Conservation (phyloP, 2,888 invertebrate genomes). For the Hemicrepidius hirtus region DNA sequence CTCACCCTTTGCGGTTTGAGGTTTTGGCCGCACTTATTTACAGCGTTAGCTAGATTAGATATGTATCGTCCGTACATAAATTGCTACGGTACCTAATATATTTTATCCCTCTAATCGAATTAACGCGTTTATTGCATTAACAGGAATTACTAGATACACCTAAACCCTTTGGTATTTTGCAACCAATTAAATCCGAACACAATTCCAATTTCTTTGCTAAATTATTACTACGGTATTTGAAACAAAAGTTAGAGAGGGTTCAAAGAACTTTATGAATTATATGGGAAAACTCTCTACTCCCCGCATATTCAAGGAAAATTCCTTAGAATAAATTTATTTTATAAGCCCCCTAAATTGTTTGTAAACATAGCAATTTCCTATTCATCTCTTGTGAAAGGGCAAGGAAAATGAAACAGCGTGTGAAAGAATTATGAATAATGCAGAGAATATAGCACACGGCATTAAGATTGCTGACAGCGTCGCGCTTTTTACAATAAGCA, state of each 20-base stretch:
- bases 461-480: slow-evolving; percentile 36
- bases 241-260: slow-evolving; percentile 2
- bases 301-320: slow-evolving; percentile 26
- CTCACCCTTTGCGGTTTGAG: slow-evolving; percentile 47
- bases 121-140: slow-evolving; percentile 40
- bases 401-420: slow-evolving; percentile 48
- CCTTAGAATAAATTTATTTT: slow-evolving; percentile 46
- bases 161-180: slow-evolving; percentile 22
- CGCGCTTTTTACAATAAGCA: slow-evolving; percentile 28
- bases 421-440: slow-evolving; percentile 51
- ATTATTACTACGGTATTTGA: no score
- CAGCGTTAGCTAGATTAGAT: slow-evolving; percentile 45
- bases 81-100: slow-evolving; percentile 29
- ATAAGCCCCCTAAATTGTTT: slow-evolving; percentile 48
- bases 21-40: slow-evolving; percentile 43
- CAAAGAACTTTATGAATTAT: slow-evolving; percentile 9
- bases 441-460: slow-evolving; percentile 38
- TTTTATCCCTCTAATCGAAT: slow-evolving; percentile 39
- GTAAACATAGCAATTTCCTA: slow-evolving; percentile 53
- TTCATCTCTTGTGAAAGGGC: slow-evolving; percentile 45
- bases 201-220: slow-evolving; percentile 7
- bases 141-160: slow-evolving; percentile 32
- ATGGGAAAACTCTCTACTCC: slow-evolving; percentile 20
- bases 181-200: slow-evolving; percentile 20
- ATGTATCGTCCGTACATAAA: slow-evolving; percentile 46